phyloP scores from a whole-genome alignment of 2,888 invertebrate species.

The Cantharis flavilabris region DNA sequence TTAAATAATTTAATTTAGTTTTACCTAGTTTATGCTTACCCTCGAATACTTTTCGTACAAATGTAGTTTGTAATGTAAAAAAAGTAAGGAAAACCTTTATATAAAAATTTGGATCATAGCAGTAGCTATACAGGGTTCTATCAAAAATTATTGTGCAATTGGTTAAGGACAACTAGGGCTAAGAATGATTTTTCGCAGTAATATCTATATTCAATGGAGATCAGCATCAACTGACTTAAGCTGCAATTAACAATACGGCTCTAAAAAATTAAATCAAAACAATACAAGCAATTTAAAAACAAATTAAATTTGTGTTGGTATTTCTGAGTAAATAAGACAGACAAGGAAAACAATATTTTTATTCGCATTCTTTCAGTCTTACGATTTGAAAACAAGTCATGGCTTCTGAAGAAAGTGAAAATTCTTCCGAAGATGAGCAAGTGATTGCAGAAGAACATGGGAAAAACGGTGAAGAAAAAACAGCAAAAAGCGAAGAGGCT shows the following conservation, averaged over 20 bases:
- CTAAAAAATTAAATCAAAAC: too few species aligned
- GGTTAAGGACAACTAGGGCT: slow-evolving; percentile 63
- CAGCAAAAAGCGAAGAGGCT: slow-evolving; percentile 12
- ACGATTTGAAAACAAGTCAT: neutral
- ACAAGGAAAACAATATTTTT: too few species aligned
- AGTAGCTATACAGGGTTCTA: neutral
- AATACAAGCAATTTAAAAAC: too few species aligned
- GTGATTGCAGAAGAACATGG: neutral
- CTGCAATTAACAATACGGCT: too few species aligned
- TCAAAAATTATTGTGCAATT: neutral
- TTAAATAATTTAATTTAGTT: neutral
- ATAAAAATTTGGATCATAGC: neutral
- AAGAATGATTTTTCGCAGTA: too few species aligned
- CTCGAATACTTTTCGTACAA: neutral
- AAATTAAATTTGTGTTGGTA: too few species aligned
- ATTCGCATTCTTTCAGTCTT: neutral
- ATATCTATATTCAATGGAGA: too few species aligned
- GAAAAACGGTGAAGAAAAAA: slow-evolving; percentile 16
- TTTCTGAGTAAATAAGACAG: too few species aligned
- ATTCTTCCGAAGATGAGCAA: neutral
- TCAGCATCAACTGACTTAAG: too few species aligned
- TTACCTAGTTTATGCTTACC: neutral
- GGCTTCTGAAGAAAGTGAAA: neutral
- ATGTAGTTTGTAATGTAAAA: neutral
- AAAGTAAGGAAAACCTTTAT: neutral